A percentile compares a stretch with the other conserved stretches of the same genome.
Conservation (phyloP, 2,888 invertebrate species). For the Agrochola lychnidis region DNA sequence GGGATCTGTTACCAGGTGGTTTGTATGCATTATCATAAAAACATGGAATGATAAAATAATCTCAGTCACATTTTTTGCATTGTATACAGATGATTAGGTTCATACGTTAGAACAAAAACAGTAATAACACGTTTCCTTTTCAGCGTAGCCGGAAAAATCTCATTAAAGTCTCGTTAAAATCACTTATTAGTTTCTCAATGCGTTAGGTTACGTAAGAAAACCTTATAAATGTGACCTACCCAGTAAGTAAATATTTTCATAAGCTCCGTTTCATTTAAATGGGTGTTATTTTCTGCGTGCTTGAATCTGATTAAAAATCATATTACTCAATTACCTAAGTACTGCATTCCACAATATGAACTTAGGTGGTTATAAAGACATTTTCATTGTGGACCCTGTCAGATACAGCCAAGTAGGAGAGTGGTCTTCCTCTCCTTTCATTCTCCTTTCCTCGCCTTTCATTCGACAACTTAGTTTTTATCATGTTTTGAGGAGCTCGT, state of each 20-base stretch:
- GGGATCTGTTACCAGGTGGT: not conserved
- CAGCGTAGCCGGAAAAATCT: not conserved
- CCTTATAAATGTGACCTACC: not conserved
- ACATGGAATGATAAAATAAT: not conserved
- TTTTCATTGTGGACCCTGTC: not conserved
- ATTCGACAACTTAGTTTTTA: not conserved
- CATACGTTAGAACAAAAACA: not conserved
- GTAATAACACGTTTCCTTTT: conserved; percentile 14
- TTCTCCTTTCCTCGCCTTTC: too few relatives aligned
- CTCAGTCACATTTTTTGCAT: not conserved
- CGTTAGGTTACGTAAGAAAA: not conserved
- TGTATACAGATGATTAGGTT: not conserved
- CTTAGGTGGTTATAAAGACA: not conserved
- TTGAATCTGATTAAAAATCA: not conserved
- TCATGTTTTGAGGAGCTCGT: too few relatives aligned
- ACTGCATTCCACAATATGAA: not conserved
- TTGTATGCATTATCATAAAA: not conserved
- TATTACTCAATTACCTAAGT: not conserved
- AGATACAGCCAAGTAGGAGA: not conserved
- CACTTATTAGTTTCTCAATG: not conserved
- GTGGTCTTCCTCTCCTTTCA: too few relatives aligned
- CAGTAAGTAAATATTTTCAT: not conserved
- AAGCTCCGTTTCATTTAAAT: not conserved
- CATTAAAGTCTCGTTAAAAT: not conserved
- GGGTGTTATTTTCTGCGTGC: too few relatives aligned